Evolutionary conservation across 92 coral and sea anemone genomes (phyloP).

Genomic region (Porites evermanni): DNA sequence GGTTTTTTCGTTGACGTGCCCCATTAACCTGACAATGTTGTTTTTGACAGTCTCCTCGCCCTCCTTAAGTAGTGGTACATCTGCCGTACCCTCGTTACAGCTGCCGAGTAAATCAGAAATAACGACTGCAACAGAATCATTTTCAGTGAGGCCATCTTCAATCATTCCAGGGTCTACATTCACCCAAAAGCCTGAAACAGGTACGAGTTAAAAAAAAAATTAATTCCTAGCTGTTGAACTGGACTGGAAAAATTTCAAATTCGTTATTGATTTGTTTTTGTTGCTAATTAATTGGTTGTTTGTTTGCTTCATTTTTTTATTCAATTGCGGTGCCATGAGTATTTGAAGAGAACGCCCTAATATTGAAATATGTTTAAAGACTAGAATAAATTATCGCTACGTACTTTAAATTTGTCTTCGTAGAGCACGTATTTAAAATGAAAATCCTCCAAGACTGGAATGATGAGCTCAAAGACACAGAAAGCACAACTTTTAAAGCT

Average conservation of each 20-base stretch:
- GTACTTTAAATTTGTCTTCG: slow-evolving; percentile 21
- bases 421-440: neutral
- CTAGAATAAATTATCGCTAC: too few species aligned
- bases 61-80: neutral
- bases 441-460: slow-evolving; percentile 6
- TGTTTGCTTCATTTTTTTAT: too few species aligned
- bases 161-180: neutral
- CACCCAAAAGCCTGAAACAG: neutral
- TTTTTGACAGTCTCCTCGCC: neutral
- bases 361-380: too few species aligned
- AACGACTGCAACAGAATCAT: neutral
- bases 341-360: too few species aligned
- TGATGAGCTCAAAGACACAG: slow-evolving; percentile 4
- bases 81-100: neutral
- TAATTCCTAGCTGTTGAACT: too few species aligned
- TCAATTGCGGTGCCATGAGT: too few species aligned
- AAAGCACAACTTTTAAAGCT: neutral
- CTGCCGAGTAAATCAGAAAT: neutral
- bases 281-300: too few species aligned
- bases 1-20: too few species aligned
- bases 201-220: neutral
- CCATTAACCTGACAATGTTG: neutral
- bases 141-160: neutral
- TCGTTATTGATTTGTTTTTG: too few species aligned
- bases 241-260: too few species aligned